Evolutionary conservation across 92 coral and sea anemone species (phyloP).

Genomic region (Epizoanthus scotinus): DNA sequence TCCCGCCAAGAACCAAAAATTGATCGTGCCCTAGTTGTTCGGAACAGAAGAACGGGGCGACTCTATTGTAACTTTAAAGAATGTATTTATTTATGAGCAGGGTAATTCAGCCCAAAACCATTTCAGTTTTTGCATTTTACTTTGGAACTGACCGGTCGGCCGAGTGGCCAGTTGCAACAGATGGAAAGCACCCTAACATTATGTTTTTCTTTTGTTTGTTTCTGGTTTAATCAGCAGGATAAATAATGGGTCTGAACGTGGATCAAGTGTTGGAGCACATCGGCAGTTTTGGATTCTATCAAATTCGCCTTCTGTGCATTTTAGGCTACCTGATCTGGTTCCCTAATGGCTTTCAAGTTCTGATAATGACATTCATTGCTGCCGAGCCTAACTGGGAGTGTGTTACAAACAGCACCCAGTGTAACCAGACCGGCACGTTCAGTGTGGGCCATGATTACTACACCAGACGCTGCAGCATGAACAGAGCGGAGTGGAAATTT

Average conservation of each 20-base stretch:
- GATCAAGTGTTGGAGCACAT: constrained; percentile 76
- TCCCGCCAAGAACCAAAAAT: too few species aligned
- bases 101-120: too few species aligned
- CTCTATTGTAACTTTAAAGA: too few species aligned
- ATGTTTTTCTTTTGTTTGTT: too few species aligned
- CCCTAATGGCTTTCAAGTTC: constrained; percentile 67
- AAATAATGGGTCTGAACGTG: constrained; percentile 57
- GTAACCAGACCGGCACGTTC: constrained; percentile 54
- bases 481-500: constrained; percentile 73
- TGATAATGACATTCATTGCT: constrained; percentile 72
- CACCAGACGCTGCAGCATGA: constrained; percentile 66
- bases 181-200: too few species aligned
- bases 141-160: too few species aligned
- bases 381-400: constrained; percentile 89
- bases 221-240: too few species aligned
- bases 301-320: constrained; percentile 55
- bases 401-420: constrained; percentile 61
- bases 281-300: constrained; percentile 84
- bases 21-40: too few species aligned
- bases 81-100: too few species aligned
- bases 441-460: constrained; percentile 54
- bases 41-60: too few species aligned
- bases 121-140: too few species aligned
- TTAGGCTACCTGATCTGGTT: constrained; percentile 61
- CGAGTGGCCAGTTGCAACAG: too few species aligned